phyloP scores from a whole-genome alignment of 2,113 vertebrate species.

The Melanerpes aurifrons region DNA sequence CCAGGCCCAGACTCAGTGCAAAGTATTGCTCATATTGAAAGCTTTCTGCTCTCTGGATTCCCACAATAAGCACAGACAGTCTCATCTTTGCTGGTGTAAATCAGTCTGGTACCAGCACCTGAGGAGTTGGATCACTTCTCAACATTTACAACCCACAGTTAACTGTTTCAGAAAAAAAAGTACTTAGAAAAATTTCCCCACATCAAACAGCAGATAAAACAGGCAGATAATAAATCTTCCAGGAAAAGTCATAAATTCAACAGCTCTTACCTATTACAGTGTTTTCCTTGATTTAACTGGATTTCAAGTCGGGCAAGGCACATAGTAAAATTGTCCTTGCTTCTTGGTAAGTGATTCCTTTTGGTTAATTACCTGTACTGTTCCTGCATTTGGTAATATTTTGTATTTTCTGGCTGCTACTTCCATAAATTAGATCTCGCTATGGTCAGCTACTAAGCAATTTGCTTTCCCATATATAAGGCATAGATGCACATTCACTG shows the following conservation, averaged over 20 bases:
- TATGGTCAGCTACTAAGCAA: background rate
- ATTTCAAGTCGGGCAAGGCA: background rate
- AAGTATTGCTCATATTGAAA: accelerated
- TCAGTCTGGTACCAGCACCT: background rate
- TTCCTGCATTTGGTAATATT: background rate
- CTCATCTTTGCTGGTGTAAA: accelerated
- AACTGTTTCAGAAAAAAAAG: background rate
- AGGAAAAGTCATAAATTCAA: background rate
- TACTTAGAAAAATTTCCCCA: background rate
- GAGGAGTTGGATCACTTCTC: background rate
- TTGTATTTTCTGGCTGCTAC: background rate
- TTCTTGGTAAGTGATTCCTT: background rate
- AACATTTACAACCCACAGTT: background rate
- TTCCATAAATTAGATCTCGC: background rate
- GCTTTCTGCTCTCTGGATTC: background rate
- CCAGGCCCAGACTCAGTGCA: background rate
- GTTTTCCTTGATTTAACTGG: background rate
- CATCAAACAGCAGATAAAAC: background rate
- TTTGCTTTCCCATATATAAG: background rate
- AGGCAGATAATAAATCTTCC: background rate
- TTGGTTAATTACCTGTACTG: background rate
- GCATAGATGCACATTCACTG: background rate
- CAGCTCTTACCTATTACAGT: background rate
- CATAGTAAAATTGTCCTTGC: background rate
- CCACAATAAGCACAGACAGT: background rate